Evolutionary conservation across 2,797 vertebrate genomes (phyloP).

Genomic region (Semotilus atromaculatus): DNA sequence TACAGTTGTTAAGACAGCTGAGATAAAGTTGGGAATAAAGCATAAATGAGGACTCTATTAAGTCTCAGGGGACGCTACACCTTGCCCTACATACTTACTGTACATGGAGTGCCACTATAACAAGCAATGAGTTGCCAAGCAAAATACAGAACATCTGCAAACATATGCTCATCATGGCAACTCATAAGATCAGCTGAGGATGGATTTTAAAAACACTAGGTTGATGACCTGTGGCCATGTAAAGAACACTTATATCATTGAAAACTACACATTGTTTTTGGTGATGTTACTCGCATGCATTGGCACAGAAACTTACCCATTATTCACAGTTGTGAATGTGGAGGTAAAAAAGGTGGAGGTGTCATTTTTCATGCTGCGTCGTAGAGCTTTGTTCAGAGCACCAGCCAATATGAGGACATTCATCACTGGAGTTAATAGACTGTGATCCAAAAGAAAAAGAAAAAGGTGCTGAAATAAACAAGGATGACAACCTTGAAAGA

Average conservation of each 20-base stretch:
- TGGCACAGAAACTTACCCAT: conserved; percentile 20
- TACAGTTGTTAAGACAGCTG: not conserved
- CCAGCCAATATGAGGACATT: conserved; percentile 13
- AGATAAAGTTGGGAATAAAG: not conserved
- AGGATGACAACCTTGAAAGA: conserved; percentile 59
- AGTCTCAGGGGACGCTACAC: conserved; percentile 4
- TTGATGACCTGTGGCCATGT: conserved; percentile 6
- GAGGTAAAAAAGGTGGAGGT: conserved; percentile 28
- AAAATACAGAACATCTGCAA: conserved; percentile 54
- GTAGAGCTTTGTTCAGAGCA: conserved; percentile 13
- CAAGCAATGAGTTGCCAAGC: not conserved
- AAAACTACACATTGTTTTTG: conserved; percentile 3
- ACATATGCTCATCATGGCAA: conserved; percentile 45
- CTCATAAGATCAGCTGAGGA: not conserved
- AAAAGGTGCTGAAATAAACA: conserved; percentile 20
- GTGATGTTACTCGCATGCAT: conserved; percentile 12
- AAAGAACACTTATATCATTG: conserved; percentile 3
- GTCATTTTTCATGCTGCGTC: conserved; percentile 23
- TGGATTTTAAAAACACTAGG: not conserved
- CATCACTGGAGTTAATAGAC: conserved; percentile 16
- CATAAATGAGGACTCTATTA: not conserved
- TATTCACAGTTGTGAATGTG: conserved; percentile 3
- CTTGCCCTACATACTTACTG: not conserved
- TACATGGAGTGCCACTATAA: not conserved
- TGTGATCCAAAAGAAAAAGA: conserved; percentile 18